Conservation (phyloP, 2,113 vertebrate species). For the Noctilio leporinus region DNA sequence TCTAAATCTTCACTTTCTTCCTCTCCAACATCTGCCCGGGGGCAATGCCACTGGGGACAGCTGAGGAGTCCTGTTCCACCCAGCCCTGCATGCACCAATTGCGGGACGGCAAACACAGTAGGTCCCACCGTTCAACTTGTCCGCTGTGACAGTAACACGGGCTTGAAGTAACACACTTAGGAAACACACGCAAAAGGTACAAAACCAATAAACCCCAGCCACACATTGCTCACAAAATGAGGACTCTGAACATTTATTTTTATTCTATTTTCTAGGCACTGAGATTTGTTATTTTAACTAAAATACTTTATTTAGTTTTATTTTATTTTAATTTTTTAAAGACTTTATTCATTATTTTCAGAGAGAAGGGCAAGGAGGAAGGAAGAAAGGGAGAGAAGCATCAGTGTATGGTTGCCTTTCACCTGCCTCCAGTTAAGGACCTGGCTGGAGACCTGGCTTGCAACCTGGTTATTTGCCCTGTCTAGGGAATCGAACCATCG, state of each 20-base stretch:
- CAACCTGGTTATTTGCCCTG: no score
- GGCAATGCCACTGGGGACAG: neutral
- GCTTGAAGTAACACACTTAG: neutral
- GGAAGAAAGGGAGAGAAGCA: no score
- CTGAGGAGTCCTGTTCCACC: neutral
- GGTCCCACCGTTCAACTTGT: no score
- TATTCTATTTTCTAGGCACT: neutral
- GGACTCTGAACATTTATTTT: neutral
- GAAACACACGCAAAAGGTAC: neutral
- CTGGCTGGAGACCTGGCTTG: no score
- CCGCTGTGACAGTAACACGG: neutral
- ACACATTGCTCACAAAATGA: neutral
- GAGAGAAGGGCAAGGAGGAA: no score
- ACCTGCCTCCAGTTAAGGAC: no score
- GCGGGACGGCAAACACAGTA: neutral
- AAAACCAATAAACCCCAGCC: neutral
- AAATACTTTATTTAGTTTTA: neutral
- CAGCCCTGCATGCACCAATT: neutral
- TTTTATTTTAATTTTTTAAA: no score
- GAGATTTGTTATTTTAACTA: neutral
- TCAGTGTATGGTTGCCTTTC: no score
- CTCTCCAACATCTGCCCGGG: fast-evolving
- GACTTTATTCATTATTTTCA: no score
- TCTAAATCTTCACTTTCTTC: neutral
- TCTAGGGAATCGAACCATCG: no score